Evolutionary conservation across 2,888 invertebrate species (phyloP).

Genomic region (Malachius bipustulatus): DNA sequence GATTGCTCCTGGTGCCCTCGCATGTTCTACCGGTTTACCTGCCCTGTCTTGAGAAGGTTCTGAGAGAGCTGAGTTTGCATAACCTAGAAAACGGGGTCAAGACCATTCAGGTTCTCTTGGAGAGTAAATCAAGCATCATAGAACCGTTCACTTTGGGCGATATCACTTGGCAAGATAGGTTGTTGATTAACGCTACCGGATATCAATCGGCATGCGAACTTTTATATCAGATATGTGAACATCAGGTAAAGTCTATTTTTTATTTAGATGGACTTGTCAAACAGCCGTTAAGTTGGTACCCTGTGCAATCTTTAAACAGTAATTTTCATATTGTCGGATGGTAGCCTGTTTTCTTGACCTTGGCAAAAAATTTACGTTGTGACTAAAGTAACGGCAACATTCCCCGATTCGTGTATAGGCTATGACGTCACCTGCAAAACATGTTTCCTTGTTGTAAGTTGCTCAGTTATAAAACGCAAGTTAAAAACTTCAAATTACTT

Average conservation of each 20-base stretch:
- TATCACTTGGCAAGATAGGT: slow-evolving; percentile 28
- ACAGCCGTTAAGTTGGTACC: too few species aligned
- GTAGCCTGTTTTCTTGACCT: too few species aligned
- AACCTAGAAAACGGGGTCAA: slow-evolving; percentile 47
- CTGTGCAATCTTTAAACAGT: too few species aligned
- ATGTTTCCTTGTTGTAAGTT: too few species aligned
- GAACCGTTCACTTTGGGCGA: slow-evolving; percentile 30
- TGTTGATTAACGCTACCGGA: slow-evolving; percentile 32
- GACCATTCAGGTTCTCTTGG: slow-evolving; percentile 45
- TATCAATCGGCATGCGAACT: slow-evolving; percentile 64
- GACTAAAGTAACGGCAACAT: too few species aligned
- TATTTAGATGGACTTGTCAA: neutral
- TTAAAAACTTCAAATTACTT: too few species aligned
- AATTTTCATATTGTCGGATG: too few species aligned
- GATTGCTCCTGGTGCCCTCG: slow-evolving; percentile 57
- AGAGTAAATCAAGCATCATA: slow-evolving; percentile 40
- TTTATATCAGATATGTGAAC: slow-evolving; percentile 64
- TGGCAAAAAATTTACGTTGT: too few species aligned
- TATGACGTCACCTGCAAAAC: too few species aligned
- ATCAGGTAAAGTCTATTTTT: slow-evolving; percentile 28
- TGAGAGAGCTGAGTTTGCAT: slow-evolving; percentile 56
- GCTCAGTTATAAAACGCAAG: too few species aligned
- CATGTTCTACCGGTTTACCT: slow-evolving; percentile 49
- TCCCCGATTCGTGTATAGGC: too few species aligned
- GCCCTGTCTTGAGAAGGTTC: slow-evolving; percentile 52